Percentiles rank a stretch among this genome's conserved stretches.
Evolutionary conservation across 2,797 vertebrate genomes (phyloP).

Genomic region (Amblyraja radiata): DNA sequence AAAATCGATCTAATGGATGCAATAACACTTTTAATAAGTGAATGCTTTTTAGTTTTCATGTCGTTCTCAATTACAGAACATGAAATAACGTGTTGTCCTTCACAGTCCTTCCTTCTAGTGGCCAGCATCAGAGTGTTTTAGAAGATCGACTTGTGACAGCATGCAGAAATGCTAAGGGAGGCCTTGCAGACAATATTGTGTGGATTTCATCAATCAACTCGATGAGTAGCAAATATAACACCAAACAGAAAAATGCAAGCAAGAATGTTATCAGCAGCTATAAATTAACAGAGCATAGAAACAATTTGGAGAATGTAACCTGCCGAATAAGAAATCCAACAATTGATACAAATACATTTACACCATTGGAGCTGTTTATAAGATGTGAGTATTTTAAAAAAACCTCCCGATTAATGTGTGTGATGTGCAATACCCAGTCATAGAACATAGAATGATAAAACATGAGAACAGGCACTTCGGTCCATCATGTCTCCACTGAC

Average conservation of each 20-base stretch:
- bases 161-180: neutral
- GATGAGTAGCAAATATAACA: neutral
- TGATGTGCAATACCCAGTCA: too few species aligned
- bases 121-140: too few species aligned
- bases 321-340: neutral
- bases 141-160: neutral
- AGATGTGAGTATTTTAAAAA: constrained; percentile 24
- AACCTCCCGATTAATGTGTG: neutral
- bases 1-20: neutral
- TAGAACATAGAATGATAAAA: too few species aligned
- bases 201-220: too few species aligned
- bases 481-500: too few species aligned
- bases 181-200: neutral
- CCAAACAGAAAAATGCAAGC: neutral
- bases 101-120: neutral
- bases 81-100: neutral
- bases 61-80: neutral
- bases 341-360: neutral
- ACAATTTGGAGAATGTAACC: neutral
- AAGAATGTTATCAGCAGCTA: neutral
- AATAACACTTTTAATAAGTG: neutral
- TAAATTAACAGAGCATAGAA: neutral
- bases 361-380: neutral
- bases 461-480: too few species aligned
- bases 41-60: neutral